Percentiles rank a stretch among this genome's conserved stretches.
Conservation (phyloP, 1,140 invertebrate genomes). For the Tetragonula clypearis region DNA sequence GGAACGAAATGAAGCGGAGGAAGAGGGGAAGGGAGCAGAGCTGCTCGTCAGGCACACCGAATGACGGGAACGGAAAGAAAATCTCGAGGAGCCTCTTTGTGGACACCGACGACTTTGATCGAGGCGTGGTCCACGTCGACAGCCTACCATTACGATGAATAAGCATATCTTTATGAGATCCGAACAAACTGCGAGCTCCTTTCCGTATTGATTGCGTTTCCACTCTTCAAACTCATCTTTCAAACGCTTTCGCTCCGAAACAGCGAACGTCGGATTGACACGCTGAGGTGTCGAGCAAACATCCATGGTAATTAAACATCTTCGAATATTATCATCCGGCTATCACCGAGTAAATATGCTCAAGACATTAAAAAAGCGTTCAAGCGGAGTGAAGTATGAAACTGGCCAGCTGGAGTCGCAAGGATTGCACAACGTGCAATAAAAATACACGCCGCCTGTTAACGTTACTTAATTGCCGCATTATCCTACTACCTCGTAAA, state of each 20-base stretch:
- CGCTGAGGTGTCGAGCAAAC: too few species aligned
- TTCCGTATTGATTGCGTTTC: slow-evolving; percentile 32
- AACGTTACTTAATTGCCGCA: slow-evolving; percentile 13
- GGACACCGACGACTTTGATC: slow-evolving; percentile 56
- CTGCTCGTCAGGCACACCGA: slow-evolving; percentile 8
- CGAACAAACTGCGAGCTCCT: slow-evolving; percentile 50
- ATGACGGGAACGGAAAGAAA: slow-evolving; percentile 40
- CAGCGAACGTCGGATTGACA: neutral
- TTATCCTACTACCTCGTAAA: slow-evolving; percentile 2
- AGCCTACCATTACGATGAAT: slow-evolving; percentile 63
- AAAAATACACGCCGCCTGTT: slow-evolving; percentile 10
- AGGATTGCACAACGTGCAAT: slow-evolving; percentile 7
- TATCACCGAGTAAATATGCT: too few species aligned
- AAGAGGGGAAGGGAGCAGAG: neutral
- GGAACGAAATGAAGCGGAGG: neutral
- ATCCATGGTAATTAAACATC: too few species aligned
- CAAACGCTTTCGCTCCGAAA: neutral
- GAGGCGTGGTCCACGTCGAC: slow-evolving; percentile 60
- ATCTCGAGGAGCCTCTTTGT: slow-evolving; percentile 51
- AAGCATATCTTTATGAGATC: slow-evolving; percentile 65
- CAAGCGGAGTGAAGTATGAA: neutral
- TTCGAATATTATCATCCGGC: too few species aligned
- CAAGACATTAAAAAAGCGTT: neutral
- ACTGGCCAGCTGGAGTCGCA: neutral
- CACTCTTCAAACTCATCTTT: neutral